Conservation (phyloP, 2,888 invertebrate genomes). For the Ophion ventricosus region DNA sequence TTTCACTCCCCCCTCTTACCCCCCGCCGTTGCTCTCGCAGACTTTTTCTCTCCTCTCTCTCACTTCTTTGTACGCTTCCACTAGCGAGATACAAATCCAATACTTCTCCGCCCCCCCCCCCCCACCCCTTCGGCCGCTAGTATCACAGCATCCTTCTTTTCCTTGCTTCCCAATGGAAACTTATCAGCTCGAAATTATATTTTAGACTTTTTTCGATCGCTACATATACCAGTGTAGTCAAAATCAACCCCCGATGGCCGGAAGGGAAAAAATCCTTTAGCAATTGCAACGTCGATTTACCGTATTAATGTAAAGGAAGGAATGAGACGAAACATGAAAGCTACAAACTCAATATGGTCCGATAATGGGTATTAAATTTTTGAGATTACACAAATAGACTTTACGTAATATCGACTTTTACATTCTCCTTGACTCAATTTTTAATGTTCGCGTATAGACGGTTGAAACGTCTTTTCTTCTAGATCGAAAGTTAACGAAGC, state of each 20-base stretch:
- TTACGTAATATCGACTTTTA: background rate
- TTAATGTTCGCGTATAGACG: background rate
- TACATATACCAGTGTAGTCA: background rate
- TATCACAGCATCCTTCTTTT: background rate
- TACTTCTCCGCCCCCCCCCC: background rate
- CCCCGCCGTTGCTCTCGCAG: too few relatives aligned
- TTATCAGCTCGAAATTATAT: background rate
- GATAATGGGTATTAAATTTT: too few relatives aligned
- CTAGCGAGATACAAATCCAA: background rate
- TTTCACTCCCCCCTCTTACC: background rate
- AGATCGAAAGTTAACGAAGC: background rate
- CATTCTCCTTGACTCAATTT: background rate
- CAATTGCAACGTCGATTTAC: too few relatives aligned
- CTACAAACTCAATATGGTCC: too few relatives aligned
- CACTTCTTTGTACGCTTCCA: background rate
- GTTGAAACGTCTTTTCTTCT: background rate
- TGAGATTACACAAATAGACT: too few relatives aligned
- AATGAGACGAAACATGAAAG: too few relatives aligned
- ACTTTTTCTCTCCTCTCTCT: background rate
- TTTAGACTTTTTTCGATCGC: background rate
- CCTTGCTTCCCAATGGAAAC: background rate
- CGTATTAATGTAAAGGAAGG: too few relatives aligned
- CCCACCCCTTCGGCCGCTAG: background rate
- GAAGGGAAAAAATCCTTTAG: too few relatives aligned
- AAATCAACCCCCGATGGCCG: background rate